These are phyloP conservation scores for Paragorgia papillata DNA, from an alignment of 92 coral and sea anemone genomes.

Conservation along the genomic window DNA sequence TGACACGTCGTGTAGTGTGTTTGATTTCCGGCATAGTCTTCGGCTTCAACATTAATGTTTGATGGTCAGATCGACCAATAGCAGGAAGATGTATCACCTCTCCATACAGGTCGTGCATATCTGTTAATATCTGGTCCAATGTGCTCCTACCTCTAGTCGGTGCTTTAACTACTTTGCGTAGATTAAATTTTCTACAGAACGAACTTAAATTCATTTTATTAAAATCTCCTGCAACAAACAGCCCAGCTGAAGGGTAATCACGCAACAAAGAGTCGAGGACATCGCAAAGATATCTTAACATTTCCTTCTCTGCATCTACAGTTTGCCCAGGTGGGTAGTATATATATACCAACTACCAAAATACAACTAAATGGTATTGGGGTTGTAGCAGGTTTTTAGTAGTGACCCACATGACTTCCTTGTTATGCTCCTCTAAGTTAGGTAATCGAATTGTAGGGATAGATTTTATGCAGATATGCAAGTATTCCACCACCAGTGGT, in stretches of 20 bases:
- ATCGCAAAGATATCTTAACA: background rate
- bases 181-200: background rate
- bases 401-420: constrained; percentile 29
- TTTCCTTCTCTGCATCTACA: background rate
- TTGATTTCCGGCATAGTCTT: constrained; percentile 31
- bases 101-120: constrained; percentile 16
- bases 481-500: constrained; percentile 12
- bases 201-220: background rate
- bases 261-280: background rate
- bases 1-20: constrained; percentile 33
- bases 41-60: constrained; percentile 37
- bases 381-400: constrained; percentile 5
- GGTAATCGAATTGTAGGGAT: constrained; percentile 31
- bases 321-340: constrained; percentile 36
- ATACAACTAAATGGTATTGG: constrained; percentile 24
- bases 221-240: constrained; percentile 28
- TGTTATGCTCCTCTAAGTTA: constrained; percentile 21
- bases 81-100: constrained; percentile 15
- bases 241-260: constrained; percentile 20
- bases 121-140: constrained; percentile 15
- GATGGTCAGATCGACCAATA: constrained; percentile 36
- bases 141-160: constrained; percentile 19
- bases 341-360: constrained; percentile 1
- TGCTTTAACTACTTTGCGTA: background rate
- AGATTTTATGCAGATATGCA: constrained; percentile 13